Evolutionary conservation across 2,113 vertebrate species (phyloP).

Genomic region (Aix galericulata): DNA sequence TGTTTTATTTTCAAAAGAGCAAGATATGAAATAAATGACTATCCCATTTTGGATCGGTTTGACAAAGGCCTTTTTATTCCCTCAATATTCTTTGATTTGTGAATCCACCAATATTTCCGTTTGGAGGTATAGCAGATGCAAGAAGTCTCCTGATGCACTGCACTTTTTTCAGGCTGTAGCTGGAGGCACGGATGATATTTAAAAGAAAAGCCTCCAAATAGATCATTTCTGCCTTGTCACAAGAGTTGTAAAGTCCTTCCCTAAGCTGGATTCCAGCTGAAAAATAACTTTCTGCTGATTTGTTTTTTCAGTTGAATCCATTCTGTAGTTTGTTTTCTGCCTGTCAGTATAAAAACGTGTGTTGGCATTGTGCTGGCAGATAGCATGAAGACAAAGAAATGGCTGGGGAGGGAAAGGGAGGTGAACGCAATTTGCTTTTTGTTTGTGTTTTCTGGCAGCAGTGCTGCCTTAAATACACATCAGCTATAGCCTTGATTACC

Average conservation of each 20-base stretch:
- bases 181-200: background rate
- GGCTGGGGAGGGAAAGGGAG: background rate
- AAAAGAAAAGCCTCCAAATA: background rate
- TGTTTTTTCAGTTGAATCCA: slow-evolving; percentile 35
- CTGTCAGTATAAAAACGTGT: background rate
- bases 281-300: slow-evolving; percentile 11
- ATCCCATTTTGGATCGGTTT: background rate
- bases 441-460: slow-evolving; percentile 49
- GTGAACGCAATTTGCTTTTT: slow-evolving; percentile 10
- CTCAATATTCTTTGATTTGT: background rate
- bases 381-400: background rate
- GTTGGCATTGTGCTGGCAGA: background rate
- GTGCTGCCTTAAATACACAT: slow-evolving; percentile 20
- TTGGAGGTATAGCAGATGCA: background rate
- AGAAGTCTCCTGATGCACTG: background rate
- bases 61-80: background rate
- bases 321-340: background rate
- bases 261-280: background rate
- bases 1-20: background rate
- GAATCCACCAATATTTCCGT: background rate
- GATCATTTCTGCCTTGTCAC: slow-evolving; percentile 34
- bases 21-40: background rate
- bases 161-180: background rate
- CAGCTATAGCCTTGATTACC: background rate
- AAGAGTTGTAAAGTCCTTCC: background rate